phyloP scores from a whole-genome alignment of 2,888 invertebrate genomes.

The Acleris literana region DNA sequence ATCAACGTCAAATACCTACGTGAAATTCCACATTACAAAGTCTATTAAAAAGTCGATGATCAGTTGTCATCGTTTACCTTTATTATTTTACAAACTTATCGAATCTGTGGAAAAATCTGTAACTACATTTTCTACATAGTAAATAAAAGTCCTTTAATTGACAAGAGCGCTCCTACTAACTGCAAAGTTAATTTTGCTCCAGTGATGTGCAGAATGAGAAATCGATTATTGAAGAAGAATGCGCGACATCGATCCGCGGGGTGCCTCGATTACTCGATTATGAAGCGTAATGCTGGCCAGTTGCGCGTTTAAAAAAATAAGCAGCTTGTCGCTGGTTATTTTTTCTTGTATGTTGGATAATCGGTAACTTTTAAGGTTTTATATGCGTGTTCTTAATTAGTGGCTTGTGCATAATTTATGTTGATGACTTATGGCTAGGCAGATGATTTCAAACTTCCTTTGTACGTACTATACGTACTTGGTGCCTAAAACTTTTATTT shows the following conservation, averaged over 20 bases:
- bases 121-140: neutral
- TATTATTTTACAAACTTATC: constrained; percentile 10
- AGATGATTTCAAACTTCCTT: too few species aligned
- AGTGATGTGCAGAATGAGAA: constrained; percentile 49
- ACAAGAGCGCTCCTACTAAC: neutral
- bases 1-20: constrained; percentile 4
- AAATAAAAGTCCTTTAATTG: neutral
- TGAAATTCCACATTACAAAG: constrained; percentile 27
- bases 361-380: neutral
- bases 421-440: too few species aligned
- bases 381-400: too few species aligned
- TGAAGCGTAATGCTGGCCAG: constrained; percentile 46
- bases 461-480: too few species aligned
- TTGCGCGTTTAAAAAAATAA: constrained; percentile 32
- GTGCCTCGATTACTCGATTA: constrained; percentile 56
- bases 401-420: too few species aligned
- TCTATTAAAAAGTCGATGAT: constrained; percentile 23
- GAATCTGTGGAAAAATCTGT: neutral
- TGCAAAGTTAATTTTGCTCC: constrained; percentile 16
- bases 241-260: constrained; percentile 54
- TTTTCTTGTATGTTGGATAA: neutral
- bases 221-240: constrained; percentile 60
- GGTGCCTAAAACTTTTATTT: too few species aligned
- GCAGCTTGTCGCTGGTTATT: constrained; percentile 8
- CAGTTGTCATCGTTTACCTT: constrained; percentile 30